These are phyloP conservation scores for Danaus chrysippus DNA, from an alignment of 2,888 invertebrate species.

Conservation along the genomic window DNA sequence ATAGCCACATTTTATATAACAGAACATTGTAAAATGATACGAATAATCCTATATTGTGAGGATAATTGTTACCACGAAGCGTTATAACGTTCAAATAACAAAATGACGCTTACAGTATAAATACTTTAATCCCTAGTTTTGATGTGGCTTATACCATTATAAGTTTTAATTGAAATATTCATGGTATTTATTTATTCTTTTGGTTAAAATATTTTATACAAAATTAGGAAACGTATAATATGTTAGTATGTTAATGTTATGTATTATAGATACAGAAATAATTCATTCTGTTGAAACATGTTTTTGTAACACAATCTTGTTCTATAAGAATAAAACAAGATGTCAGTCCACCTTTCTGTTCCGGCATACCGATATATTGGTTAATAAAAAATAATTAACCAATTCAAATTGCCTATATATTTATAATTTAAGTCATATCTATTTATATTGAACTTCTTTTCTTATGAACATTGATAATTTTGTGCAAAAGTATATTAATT, in stretches of 20 bases:
- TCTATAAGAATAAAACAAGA: neutral
- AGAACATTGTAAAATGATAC: no score
- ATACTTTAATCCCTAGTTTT: neutral
- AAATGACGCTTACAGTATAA: neutral
- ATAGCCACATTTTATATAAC: no score
- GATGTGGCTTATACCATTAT: no score
- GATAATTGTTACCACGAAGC: no score
- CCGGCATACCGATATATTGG: neutral
- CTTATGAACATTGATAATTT: no score
- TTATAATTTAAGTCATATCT: no score
- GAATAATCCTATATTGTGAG: no score
- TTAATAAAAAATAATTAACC: neutral
- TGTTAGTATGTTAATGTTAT: neutral
- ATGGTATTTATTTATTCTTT: neutral
- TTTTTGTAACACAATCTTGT: neutral
- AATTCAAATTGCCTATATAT: no score
- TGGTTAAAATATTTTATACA: neutral
- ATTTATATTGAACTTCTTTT: no score
- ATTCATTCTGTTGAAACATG: neutral
- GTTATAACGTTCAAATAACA: no score
- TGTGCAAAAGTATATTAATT: neutral
- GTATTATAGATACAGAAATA: neutral
- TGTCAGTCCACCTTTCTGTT: neutral
- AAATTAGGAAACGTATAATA: no score
- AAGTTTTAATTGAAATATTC: neutral